A percentile compares a stretch with the other conserved stretches of the same genome.
Evolutionary conservation across 92 coral and sea anemone genomes (phyloP).

Genomic region (Phenganax stokvisi): DNA sequence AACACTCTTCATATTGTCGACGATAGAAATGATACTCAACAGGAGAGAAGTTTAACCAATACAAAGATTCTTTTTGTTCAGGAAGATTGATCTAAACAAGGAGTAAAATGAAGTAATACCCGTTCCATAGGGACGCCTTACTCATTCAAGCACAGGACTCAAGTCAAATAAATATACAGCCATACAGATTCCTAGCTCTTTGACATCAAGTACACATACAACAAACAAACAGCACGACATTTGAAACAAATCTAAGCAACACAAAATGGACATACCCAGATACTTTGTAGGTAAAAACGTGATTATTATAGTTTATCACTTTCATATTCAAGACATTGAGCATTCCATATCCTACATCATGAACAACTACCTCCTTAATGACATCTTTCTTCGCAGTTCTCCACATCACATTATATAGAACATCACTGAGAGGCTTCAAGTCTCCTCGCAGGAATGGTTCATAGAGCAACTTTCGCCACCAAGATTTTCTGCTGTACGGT

Average conservation of each 20-base stretch:
- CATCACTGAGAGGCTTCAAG: constrained; percentile 57
- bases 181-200: too few relatives aligned
- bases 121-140: too few relatives aligned
- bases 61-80: constrained; percentile 66
- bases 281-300: background rate
- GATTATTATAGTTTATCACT: background rate
- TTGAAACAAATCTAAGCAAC: too few relatives aligned
- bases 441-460: constrained; percentile 71
- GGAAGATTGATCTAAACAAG: constrained; percentile 72
- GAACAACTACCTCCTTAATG: constrained; percentile 59
- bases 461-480: constrained; percentile 88
- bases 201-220: too few relatives aligned
- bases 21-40: constrained; percentile 90
- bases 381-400: constrained; percentile 89
- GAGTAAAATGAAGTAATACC: background rate
- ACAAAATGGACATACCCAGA: too few relatives aligned
- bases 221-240: too few relatives aligned
- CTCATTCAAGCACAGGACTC: too few relatives aligned
- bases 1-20: constrained; percentile 95
- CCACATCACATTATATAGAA: constrained; percentile 74
- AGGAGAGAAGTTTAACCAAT: constrained; percentile 80
- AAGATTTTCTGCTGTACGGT: constrained; percentile 74
- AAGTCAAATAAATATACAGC: background rate
- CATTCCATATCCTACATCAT: background rate
- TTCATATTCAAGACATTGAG: background rate